Evolutionary conservation across 2,113 vertebrate genomes (phyloP).

Genomic region (Colinus virginianus): DNA sequence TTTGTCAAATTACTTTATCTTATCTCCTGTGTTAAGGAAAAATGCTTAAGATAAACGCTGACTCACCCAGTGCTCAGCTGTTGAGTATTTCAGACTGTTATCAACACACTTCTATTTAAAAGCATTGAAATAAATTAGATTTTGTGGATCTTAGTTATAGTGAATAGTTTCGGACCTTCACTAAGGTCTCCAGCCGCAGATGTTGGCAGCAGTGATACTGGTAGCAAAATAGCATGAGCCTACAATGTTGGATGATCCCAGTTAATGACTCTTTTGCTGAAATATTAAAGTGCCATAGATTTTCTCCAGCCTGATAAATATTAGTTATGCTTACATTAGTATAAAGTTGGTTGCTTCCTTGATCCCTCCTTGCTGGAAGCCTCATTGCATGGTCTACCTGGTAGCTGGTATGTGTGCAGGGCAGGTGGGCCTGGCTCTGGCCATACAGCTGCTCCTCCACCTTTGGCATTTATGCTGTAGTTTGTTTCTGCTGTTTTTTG

Average conservation of each 20-base stretch:
- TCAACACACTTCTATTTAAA: neutral
- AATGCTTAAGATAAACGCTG: neutral
- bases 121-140: neutral
- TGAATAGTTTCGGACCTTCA: neutral
- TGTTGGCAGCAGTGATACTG: neutral
- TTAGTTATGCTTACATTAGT: neutral
- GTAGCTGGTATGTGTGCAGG: neutral
- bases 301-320: neutral
- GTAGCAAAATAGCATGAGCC: neutral
- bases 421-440: neutral
- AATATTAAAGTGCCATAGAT: neutral
- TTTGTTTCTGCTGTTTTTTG: neutral
- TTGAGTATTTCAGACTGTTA: neutral
- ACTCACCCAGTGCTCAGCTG: neutral
- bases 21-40: neutral
- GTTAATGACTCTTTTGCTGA: neutral
- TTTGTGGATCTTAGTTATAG: neutral
- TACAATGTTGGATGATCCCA: neutral
- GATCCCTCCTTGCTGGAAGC: neutral
- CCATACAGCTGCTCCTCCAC: neutral
- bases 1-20: conserved; percentile 5
- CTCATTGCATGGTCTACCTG: neutral
- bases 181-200: neutral
- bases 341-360: neutral
- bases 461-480: neutral